Conservation (phyloP, 2,797 vertebrate genomes). For the Poecilia wingei region DNA sequence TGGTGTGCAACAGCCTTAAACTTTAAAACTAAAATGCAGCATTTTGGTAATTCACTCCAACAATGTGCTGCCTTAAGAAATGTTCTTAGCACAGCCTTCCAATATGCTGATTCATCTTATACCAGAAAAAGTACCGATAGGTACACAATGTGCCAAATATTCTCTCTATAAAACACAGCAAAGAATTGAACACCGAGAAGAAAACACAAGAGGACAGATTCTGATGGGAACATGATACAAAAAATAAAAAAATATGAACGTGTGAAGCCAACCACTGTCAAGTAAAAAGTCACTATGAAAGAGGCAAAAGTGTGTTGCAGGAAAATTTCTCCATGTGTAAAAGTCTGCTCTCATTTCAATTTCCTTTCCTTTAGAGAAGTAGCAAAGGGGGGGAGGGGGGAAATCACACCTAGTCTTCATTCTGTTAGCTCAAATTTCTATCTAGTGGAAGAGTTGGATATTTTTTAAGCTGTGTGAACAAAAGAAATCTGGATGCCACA, state of each 20-base stretch:
- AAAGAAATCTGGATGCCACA: conserved; percentile 44
- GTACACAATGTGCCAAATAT: conserved; percentile 27
- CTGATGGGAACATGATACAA: conserved; percentile 32
- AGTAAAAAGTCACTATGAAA: conserved; percentile 39
- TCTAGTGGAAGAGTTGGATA: conserved; percentile 42
- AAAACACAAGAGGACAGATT: conserved; percentile 32
- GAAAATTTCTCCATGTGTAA: conserved; percentile 38
- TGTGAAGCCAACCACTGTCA: conserved; percentile 44
- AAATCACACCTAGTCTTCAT: conserved; percentile 30
- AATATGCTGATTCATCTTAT: background rate
- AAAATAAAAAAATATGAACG: conserved; percentile 22
- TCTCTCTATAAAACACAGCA: background rate
- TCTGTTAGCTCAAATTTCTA: conserved; percentile 49
- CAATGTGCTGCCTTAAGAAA: background rate
- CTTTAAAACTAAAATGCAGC: background rate
- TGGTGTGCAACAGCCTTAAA: background rate
- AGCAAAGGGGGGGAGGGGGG: background rate
- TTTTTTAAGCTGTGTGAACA: conserved; percentile 52
- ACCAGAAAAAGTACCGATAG: conserved; percentile 17
- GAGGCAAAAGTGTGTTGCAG: conserved; percentile 43
- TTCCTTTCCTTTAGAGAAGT: conserved; percentile 8
- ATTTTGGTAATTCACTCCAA: background rate
- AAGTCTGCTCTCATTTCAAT: conserved; percentile 41
- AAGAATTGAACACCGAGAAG: conserved; percentile 25
- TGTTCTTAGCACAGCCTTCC: background rate